Evolutionary conservation across 2,113 vertebrate genomes (phyloP), one percentile per base, ranked within the genome.

Genomic region (Chionis minor): DNA sequence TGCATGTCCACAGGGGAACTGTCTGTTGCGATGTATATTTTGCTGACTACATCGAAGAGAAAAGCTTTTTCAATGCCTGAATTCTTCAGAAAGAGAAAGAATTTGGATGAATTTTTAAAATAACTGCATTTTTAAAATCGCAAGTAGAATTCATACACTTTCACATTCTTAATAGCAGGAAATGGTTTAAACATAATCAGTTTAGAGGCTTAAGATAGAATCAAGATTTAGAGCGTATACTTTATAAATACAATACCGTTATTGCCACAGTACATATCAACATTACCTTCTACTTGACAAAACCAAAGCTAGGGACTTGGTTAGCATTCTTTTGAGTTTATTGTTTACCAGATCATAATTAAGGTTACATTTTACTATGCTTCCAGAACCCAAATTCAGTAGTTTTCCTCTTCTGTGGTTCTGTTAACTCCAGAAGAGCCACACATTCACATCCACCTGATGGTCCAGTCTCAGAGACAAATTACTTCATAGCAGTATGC

Each of bases 1-100:
- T 99, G 99, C 99, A 99, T 99, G 98, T 99, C 99, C 90, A 99
- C 99, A 26, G 99, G 99, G 26, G 99, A 99, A 95, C 99, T 99
- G 98, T 99, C 99, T 82, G 99, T 99, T 93, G 99, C 99, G 26
- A 99, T 99, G 98, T 99, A 99, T 98, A 99, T 99, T 98, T 99
- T 99, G 98, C 99, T 99, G 98, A 99, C 99, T 94, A 99, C 99
- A 35, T 99, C 99, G 63, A 99, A 99, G 97, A 99, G 98, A 94
- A 99, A 99, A 96, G 99, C 99, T 97, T 99, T 99, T 98, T 99
- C 99, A 92, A 99, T 99, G 97, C 99, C 99, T 97, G 99, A 99
- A 98, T 99, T 99, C 99, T 99, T 98, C 88, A 79, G 88, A 94
- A 97, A 97, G 87, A 95, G 88, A 97, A 78, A 97, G 92, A 97